A percentile compares a stretch with the other conserved stretches of the same genome.
Evolutionary conservation across 2,888 invertebrate species (phyloP).

Genomic region (Cerastis rubricosa): DNA sequence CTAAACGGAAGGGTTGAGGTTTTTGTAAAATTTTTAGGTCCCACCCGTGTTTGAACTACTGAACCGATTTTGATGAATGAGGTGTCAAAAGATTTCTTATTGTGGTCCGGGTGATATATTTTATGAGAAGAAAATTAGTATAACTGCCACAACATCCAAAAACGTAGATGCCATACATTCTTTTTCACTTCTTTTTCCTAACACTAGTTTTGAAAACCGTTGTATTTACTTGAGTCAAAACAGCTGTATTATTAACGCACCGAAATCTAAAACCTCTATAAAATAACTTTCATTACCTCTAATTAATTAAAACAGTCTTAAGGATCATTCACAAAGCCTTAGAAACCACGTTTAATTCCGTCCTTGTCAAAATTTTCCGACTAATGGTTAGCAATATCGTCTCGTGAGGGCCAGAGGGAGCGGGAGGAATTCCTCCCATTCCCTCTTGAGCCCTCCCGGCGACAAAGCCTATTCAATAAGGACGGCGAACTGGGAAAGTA

Average conservation of each 20-base stretch:
- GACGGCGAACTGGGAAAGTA: slow-evolving; percentile 64
- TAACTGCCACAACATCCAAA: not conserved
- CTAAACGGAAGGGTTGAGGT: not conserved
- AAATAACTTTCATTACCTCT: not conserved
- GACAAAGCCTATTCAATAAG: slow-evolving; percentile 76
- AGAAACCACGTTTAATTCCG: slow-evolving; percentile 35
- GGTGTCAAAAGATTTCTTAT: not conserved
- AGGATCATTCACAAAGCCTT: not conserved
- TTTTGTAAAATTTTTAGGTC: not conserved
- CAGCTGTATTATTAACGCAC: not conserved
- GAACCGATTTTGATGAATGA: not conserved
- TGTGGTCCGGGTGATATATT: not conserved
- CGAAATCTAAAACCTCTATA: not conserved
- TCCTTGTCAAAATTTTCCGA: slow-evolving; percentile 69
- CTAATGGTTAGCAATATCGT: slow-evolving; percentile 74
- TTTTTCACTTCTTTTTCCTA: not conserved
- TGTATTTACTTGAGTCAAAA: not conserved
- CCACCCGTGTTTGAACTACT: not conserved
- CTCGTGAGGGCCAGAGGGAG: slow-evolving; percentile 50
- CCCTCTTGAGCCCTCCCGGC: slow-evolving; percentile 47
- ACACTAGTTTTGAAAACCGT: not conserved
- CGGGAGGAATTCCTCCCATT: slow-evolving; percentile 68
- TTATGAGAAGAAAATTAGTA: not conserved
- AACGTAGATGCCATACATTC: no score
- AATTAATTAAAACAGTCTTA: not conserved